Base-by-base conservation (phyloP, 2,888 invertebrate species). In the Boloria selene region DNA sequence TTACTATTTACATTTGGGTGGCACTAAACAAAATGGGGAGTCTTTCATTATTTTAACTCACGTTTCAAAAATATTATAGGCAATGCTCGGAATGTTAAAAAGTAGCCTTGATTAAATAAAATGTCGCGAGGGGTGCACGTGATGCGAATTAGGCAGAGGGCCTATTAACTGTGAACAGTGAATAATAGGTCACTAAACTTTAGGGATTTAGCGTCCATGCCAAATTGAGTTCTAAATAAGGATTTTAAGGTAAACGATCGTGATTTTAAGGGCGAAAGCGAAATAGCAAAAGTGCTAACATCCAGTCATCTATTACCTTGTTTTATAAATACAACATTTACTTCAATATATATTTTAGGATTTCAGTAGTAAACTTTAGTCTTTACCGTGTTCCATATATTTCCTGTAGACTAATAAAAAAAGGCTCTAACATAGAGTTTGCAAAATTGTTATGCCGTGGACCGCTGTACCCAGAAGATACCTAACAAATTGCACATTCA, bases 81-180 rank as follows among this genome's bases (percentile, higher is more conserved):
- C 74, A 75, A 75, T 82, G 84, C 79, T 73, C 68, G 76, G 91
- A 91, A 90, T 90, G 82, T 86, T 89, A 90, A 91, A 90, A 89
- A 88, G 86, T 87, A 83, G 80, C 81, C 85, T 86, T 90, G 90
- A 90, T 91, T 90, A 90, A 90, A 91, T 90, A 90, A 88, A 90
- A 85, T 83, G 90, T 86, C 87, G 84, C 83, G 75, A 79, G 76
- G 70, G 77, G 74, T 45, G 68, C 47, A 81, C 88, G 89, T 89
- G 90, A 85, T 79, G 73, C 71, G 88, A 85, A 87, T 90, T 77
- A 75, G 77, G 74, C 75, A 82, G 79, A 80, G 78, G 74, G 74
- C 74, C 71, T 72, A 74, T 80, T 79, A 81, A 80, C 66, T 74
- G 67, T 54, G 74, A 79, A 78, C 76, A 67, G 75, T 78, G 80